Evolutionary conservation across 2,888 invertebrate species (phyloP).

Genomic region (Nemotelus pantherinus): DNA sequence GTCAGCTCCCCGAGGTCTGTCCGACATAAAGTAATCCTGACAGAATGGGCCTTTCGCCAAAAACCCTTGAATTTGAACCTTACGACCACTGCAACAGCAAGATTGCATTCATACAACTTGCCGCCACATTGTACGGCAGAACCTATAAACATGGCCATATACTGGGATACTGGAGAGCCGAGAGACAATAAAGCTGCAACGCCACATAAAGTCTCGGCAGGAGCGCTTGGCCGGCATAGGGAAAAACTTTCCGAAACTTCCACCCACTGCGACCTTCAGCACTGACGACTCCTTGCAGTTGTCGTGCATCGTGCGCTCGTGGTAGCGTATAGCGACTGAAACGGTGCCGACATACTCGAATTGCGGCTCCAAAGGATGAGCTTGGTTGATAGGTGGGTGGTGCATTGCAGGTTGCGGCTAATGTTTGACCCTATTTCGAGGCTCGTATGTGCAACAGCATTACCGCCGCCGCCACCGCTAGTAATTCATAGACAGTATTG

Average conservation of each 20-base stretch:
- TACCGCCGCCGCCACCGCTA: constrained; percentile 49
- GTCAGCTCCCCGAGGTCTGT: constrained; percentile 30
- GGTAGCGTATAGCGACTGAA: constrained; percentile 23
- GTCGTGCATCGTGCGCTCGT: constrained; percentile 1
- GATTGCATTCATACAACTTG: constrained; percentile 21
- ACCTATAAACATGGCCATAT: neutral
- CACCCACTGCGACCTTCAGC: constrained; percentile 39
- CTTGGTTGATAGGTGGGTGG: constrained; percentile 54
- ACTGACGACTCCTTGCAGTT: constrained; percentile 22
- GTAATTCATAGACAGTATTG: constrained; percentile 54
- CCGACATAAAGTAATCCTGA: constrained; percentile 42
- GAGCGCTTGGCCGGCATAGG: neutral
- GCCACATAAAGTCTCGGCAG: constrained; percentile 38
- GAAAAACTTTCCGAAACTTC: constrained; percentile 29
- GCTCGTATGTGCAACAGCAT: constrained; percentile 48
- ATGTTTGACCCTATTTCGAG: constrained; percentile 63
- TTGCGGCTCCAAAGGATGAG: neutral
- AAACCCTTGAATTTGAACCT: constrained; percentile 27
- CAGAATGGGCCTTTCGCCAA: constrained; percentile 43
- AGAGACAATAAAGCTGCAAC: constrained; percentile 39
- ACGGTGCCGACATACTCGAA: constrained; percentile 18
- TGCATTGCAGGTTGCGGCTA: constrained; percentile 65
- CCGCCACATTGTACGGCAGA: neutral
- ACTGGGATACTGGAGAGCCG: constrained; percentile 21
- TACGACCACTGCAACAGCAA: constrained; percentile 36